Evolutionary conservation across 2,797 vertebrate species (phyloP).

Genomic region (Chloroceryle inda): DNA sequence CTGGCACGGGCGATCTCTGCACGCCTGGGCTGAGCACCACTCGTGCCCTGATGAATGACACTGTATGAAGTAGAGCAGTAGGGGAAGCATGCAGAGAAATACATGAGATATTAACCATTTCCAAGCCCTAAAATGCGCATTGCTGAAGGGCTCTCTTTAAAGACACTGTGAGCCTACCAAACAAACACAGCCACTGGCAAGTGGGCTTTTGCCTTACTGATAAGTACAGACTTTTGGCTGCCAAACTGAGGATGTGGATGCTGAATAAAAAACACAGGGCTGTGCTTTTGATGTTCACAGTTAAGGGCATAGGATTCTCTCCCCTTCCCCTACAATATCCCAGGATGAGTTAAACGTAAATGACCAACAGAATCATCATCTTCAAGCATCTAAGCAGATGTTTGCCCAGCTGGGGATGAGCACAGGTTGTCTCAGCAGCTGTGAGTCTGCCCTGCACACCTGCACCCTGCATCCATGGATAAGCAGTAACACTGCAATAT

Average conservation of each 20-base stretch:
- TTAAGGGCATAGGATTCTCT: neutral
- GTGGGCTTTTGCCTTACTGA: neutral
- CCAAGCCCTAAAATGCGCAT: neutral
- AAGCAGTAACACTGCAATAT: conserved; percentile 9
- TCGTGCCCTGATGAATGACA: conserved; percentile 11
- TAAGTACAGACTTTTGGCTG: rapidly evolving
- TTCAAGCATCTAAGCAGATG: conserved; percentile 9
- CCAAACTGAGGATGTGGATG: neutral
- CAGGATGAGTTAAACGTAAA: neutral
- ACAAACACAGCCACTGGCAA: neutral
- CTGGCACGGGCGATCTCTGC: neutral
- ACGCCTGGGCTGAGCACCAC: neutral
- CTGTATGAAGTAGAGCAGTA: conserved; percentile 1
- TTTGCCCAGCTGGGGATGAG: conserved; percentile 43
- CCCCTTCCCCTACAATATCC: neutral
- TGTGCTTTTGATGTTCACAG: neutral
- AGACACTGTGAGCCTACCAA: rapidly evolving
- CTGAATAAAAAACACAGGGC: neutral
- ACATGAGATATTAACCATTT: conserved; percentile 38
- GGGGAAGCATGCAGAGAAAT: conserved; percentile 12
- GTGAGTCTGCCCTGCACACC: conserved; percentile 6
- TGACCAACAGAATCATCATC: neutral
- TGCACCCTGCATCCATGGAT: neutral
- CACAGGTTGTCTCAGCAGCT: conserved; percentile 46
- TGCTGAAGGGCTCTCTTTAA: neutral